These are phyloP conservation scores for Bombus impatiens DNA, from an alignment of 1,140 invertebrate species.

Conservation along the genomic window DNA sequence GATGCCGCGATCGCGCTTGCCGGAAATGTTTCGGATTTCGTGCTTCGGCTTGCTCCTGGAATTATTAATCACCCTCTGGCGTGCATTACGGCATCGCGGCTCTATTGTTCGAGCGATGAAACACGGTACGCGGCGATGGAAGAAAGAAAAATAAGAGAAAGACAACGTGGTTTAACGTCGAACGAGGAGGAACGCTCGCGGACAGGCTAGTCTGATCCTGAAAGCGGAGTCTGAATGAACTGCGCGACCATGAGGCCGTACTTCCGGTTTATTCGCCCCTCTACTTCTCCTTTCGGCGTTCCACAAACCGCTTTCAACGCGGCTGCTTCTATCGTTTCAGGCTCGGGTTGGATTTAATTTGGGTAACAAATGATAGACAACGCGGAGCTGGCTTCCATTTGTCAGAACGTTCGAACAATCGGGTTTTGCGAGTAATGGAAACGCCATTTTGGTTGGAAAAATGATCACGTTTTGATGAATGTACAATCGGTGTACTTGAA, in stretches of 20 bases:
- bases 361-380: conserved; percentile 11
- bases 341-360: conserved; percentile 5
- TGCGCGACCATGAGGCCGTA: conserved; percentile 67
- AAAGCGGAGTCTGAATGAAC: conserved; percentile 66
- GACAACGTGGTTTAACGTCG: not conserved
- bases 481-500: not conserved
- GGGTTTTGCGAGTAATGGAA: not conserved
- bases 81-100: conserved; percentile 60
- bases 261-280: conserved; percentile 65
- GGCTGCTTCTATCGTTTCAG: not conserved
- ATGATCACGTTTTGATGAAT: not conserved
- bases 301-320: not conserved
- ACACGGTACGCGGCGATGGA: not conserved
- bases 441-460: not conserved
- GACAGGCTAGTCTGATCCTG: conserved; percentile 40
- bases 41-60: conserved; percentile 51
- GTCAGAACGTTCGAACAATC: not conserved
- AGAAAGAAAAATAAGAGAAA: not conserved
- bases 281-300: conserved; percentile 1
- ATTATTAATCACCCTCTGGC: conserved; percentile 66
- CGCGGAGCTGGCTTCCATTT: not conserved
- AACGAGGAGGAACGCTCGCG: not conserved
- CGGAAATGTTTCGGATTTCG: conserved; percentile 65
- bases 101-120: conserved; percentile 60
- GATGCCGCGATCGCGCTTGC: conserved; percentile 32